Base-by-base conservation (phyloP, 2,797 vertebrate genomes). In the Crocodylus rhombifer region DNA sequence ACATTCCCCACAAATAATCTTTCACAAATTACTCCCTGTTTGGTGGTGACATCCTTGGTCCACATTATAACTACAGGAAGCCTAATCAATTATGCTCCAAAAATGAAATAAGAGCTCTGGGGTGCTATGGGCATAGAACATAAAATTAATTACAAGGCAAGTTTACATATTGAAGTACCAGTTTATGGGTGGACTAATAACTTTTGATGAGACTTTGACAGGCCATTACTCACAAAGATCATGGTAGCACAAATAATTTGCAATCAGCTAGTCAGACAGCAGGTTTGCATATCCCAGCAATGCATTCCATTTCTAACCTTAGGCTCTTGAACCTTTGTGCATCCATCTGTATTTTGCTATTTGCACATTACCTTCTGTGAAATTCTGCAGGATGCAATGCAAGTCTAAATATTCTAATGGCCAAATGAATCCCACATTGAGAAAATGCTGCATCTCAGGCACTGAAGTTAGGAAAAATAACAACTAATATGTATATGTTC, bases 241-340 rank as follows among this genome's bases (percentile, higher is more conserved):
- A 93, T 92, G 94, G 96, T 94, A 96, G 94, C 94, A 96, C 65
- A 93, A 95, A 89, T 76, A 25, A 89, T 95, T 94, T 91, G 81
- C 83, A 87, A 91, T 30, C 81, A 82, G 94, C 81, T 90, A 89
- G 97, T 98, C 95, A 94, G 98, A 98, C 76, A 98, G 96, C 14
- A 51, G 98, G 98, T 95, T 97, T 98, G 91, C 93, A 95, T 95
- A 98, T 98, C 73, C 97, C 98, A 97, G 98, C 98, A 92, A 98
- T 98, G 97, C 94, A 86, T 93, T 98, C 98, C 80, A 98, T 84
- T 94, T 98, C 96, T 88, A 98, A 96, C 78, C 95, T 97, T 16
- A 97, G 98, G 36, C 25, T 65, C 7, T 62, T 89, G 82, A 25
- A 77, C 79, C 78, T 75, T 87, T 60, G 64, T 14, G 87, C 3